phyloP scores from a whole-genome alignment of 2,113 vertebrate genomes.

The Oceanodroma tethys region DNA sequence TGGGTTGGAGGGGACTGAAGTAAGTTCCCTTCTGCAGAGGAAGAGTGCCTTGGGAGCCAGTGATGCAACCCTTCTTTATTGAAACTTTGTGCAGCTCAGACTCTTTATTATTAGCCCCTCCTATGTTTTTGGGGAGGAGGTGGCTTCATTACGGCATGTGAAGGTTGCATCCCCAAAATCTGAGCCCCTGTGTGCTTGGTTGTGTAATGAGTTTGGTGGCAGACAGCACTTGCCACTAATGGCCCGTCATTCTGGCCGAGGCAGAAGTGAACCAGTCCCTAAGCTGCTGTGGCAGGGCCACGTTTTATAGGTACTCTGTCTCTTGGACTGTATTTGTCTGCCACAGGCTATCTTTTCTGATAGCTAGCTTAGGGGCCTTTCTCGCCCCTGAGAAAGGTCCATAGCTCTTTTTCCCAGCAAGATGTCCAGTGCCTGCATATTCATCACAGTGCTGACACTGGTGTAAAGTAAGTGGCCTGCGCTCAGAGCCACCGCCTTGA shows the following conservation, averaged over 20 bases:
- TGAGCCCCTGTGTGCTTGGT: background rate
- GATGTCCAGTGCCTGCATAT: background rate
- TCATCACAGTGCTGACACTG: rapidly evolving
- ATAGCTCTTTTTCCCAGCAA: background rate
- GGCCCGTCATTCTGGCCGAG: background rate
- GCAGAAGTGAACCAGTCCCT: background rate
- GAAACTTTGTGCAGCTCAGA: background rate
- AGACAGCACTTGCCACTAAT: background rate
- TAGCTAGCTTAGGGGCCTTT: background rate
- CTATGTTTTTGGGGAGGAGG: background rate
- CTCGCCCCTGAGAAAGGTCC: background rate
- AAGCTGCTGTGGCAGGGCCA: background rate
- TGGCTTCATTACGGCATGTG: rapidly evolving
- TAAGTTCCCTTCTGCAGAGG: background rate
- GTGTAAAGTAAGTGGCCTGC: background rate
- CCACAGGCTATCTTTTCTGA: rapidly evolving
- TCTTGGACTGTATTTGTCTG: background rate
- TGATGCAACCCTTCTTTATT: background rate
- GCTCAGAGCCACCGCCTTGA: background rate
- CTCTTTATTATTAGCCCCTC: too few species aligned
- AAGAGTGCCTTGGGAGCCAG: background rate
- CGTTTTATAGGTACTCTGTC: rapidly evolving
- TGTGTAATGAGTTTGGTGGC: background rate
- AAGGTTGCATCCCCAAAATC: background rate
- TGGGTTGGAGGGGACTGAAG: background rate